Evolutionary conservation across 2,113 vertebrate species (phyloP), one percentile per base, ranked within the genome.

Genomic region (Oreotrochilus melanogaster): DNA sequence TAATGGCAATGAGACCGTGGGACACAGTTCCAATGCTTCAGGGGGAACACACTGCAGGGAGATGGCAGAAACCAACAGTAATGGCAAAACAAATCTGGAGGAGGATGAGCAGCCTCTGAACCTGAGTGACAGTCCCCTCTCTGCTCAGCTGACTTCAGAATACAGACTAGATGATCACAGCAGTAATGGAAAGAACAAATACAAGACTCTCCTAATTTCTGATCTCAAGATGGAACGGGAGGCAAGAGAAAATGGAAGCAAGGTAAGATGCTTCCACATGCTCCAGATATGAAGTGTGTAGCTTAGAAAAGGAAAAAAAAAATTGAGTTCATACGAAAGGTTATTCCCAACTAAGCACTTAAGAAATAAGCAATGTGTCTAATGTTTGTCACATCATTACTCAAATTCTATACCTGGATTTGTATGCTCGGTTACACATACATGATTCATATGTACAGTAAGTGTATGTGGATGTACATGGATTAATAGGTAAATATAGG

Each of bases 181-280:
- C 96, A 97, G 96, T 94, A 97, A 98, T 97, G 98, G 98, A 65
- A 98, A 98, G 97, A 98, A 86, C 96, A 98, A 98, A 93, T 98
- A 98, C 88, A 98, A 98, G 97, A 98, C 98, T 89, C 98, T 98
- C 57, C 96, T 98, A 95, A 97, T 98, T 89, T 98, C 98, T 83
- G 98, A 98, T 95, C 97, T 98, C 97, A 98, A 98, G 96, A 98
- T 98, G 98, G 98, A 98, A 89, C 96, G 94, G 90, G 98, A 98
- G 88, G 88, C 97, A 7, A 98, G 98, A 97, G 98, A 98, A 97
- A 98, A 98, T 96, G 98, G 98, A 98, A 98, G 98, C 97, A 98
- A 98, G 98, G 98, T 98, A 98, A 98, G 97, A 51, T 89, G 78
- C 78, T 79, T 81, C 96, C 78, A 94, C 43, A 10, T 71, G 94